Percentiles rank a stretch among this genome's conserved stretches.
These are phyloP conservation scores for Nyctibius grandis DNA, from an alignment of 2,797 vertebrate genomes.

Conservation along the genomic window DNA sequence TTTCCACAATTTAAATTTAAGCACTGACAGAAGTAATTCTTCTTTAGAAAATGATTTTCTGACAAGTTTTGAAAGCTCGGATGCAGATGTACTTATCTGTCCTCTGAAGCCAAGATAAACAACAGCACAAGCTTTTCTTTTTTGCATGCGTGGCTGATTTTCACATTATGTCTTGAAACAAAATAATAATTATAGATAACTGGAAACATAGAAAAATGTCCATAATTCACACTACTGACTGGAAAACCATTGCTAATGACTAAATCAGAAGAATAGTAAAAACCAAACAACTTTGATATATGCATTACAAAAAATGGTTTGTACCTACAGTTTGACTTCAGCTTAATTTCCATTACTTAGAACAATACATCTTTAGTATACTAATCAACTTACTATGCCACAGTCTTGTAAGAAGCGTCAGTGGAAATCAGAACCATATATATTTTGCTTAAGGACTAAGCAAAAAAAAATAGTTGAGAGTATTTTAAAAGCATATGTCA, in stretches of 20 bases:
- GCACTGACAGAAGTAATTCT: neutral
- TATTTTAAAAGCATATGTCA: neutral
- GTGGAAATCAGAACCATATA: neutral
- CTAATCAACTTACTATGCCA: neutral
- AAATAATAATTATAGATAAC: neutral
- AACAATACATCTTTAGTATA: neutral
- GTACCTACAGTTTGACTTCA: neutral
- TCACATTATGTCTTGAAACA: conserved; percentile 23
- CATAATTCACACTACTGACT: neutral
- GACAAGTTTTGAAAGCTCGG: neutral
- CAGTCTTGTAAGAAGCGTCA: neutral
- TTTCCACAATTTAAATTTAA: neutral
- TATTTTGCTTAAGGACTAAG: neutral
- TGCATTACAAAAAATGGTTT: neutral
- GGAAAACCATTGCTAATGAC: neutral
- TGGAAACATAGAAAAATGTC: neutral
- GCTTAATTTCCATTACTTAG: neutral
- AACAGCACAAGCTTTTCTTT: neutral
- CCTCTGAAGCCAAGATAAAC: conserved; percentile 27
- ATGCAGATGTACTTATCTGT: conserved; percentile 1
- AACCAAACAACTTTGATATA: neutral
- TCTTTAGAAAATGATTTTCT: neutral
- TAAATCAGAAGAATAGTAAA: neutral
- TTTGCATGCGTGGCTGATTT: neutral
- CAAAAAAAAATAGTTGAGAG: neutral